Evolutionary conservation across 2,113 vertebrate species (phyloP).

Genomic region (Vanacampus margaritifer): DNA sequence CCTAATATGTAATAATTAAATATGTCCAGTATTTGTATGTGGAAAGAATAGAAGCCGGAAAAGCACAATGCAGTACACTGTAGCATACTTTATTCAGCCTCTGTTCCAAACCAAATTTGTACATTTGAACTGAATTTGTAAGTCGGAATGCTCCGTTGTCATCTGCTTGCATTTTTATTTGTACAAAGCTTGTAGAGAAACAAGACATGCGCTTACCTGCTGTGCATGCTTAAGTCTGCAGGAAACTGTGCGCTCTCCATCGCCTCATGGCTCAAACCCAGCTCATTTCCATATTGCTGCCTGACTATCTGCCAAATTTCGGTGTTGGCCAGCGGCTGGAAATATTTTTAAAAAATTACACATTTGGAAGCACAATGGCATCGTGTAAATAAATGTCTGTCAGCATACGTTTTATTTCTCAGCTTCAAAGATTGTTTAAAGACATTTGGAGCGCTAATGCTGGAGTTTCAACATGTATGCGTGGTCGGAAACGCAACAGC

Average conservation of each 20-base stretch:
- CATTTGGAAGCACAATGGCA: no score
- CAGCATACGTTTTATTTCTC: background rate
- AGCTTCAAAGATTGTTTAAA: background rate
- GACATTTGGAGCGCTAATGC: background rate
- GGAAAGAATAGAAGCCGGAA: no score
- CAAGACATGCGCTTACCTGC: slow-evolving; percentile 69
- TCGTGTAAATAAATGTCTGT: no score
- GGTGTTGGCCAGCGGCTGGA: slow-evolving; percentile 77
- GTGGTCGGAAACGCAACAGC: background rate
- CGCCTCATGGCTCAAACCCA: slow-evolving; percentile 88
- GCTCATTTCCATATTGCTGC: slow-evolving; percentile 88
- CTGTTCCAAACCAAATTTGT: no score
- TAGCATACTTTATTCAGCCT: no score
- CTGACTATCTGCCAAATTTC: slow-evolving; percentile 89
- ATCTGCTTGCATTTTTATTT: background rate
- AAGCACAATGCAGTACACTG: no score
- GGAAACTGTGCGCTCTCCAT: slow-evolving; percentile 83
- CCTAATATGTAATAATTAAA: no score
- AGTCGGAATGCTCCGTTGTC: no score
- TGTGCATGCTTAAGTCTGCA: slow-evolving; percentile 71
- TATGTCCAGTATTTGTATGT: no score
- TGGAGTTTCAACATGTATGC: background rate
- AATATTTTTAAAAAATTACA: no score
- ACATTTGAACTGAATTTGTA: no score
- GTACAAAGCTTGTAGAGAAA: background rate